Base-by-base conservation (phyloP, 2,888 invertebrate species). In the Tenthredo amoena region DNA sequence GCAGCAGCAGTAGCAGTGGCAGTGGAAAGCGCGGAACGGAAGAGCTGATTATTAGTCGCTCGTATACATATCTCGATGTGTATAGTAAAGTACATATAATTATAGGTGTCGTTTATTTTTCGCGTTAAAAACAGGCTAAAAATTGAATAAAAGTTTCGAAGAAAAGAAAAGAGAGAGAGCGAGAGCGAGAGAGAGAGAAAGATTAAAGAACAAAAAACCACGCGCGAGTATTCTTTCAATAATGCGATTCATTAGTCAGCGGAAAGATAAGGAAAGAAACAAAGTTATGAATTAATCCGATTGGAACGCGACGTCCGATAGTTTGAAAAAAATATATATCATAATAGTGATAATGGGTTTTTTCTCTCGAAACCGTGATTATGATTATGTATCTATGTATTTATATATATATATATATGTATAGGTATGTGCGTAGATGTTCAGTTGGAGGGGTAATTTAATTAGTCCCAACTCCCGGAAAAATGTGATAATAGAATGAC, bases 401-500 rank as follows among this genome's bases (percentile, higher is more conserved):
- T n/a, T 71, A 71, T 2, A 18, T n/a, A 18, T n/a, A 9, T 37
- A 18, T 34, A 71, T 71, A 34, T n/a, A n/a, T 37, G 9, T 4
- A 18, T 71, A 68, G 10, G 18, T 72, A 40, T 72, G 43, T 40
- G 15, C 21, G 72, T 31, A 43, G 6, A 72, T 37, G 43, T 40
- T 21, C 50, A 77, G 5, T 77, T 55, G 77, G 37, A 12, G n/a
- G 47, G 58, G 34, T 81, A 81, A 81, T 81, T 58, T 81, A 81
- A 81, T 81, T 81, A 81, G 81, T 81, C 62, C 62, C 58, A 50
- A 74, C 40, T 74, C n/a, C 72, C 21, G 18, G 21, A 9, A 2
- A 81, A 81, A 81, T 81, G 58, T 81, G 81, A 81, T 81, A 81
- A 81, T 81, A 81, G 81, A 81, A 81, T 81, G 81, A 81, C 81